Percentiles rank a stretch among this genome's conserved stretches.
These are phyloP conservation scores for Trinorchestia longiramus DNA, from an alignment of 1,140 invertebrate genomes.

Conservation along the genomic window DNA sequence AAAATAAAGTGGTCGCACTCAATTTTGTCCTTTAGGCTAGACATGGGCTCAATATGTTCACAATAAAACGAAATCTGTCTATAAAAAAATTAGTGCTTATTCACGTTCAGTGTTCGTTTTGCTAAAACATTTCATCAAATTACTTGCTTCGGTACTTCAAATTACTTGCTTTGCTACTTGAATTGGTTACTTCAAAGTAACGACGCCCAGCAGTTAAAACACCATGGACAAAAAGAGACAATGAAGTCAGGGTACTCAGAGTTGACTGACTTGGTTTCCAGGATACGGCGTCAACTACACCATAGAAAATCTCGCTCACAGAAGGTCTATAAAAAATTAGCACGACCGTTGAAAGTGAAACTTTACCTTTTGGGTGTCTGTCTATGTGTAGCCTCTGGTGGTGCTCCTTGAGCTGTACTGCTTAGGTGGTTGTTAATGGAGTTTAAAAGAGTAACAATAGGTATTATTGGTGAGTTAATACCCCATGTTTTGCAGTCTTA, in stretches of 20 bases:
- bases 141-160: not conserved
- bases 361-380: not conserved
- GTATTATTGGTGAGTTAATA: too few relatives aligned
- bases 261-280: not conserved
- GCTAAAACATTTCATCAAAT: too few relatives aligned
- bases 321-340: not conserved
- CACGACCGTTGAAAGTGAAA: conserved; percentile 16
- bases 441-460: too few relatives aligned
- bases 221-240: not conserved
- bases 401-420: too few relatives aligned
- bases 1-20: too few relatives aligned
- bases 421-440: too few relatives aligned
- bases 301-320: not conserved
- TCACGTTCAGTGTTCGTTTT: not conserved
- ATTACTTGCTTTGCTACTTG: too few relatives aligned
- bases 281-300: not conserved
- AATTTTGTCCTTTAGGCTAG: too few relatives aligned
- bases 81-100: not conserved
- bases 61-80: not conserved
- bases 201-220: not conserved
- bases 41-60: not conserved
- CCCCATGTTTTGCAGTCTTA: too few relatives aligned
- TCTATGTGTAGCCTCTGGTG: too few relatives aligned
- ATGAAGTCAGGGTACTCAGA: not conserved
- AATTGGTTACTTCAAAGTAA: not conserved